Conservation (phyloP, 2,797 vertebrate genomes). For the Syngnathus acus region DNA sequence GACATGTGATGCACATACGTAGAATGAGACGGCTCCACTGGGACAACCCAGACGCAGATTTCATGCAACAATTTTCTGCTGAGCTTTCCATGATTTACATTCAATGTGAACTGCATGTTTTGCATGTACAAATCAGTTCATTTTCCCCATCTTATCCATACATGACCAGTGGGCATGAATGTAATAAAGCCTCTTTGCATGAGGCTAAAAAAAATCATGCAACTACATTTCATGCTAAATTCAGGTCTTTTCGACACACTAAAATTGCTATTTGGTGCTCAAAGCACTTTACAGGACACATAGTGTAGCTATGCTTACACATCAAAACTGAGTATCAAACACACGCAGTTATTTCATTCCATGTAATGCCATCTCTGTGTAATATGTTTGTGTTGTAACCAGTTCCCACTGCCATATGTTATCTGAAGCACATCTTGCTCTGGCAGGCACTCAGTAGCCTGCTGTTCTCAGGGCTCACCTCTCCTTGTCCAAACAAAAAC, state of each 20-base stretch:
- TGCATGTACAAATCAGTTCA: constrained; percentile 18
- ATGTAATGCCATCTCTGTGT: constrained; percentile 51
- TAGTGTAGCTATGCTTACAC: neutral
- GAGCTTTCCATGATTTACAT: neutral
- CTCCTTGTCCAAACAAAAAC: constrained; percentile 59
- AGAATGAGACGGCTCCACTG: neutral
- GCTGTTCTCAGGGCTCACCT: constrained; percentile 60
- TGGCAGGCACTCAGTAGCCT: constrained; percentile 52
- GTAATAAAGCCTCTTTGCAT: too few relatives aligned
- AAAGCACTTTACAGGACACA: constrained; percentile 4
- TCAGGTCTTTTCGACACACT: neutral
- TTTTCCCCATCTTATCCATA: too few relatives aligned
- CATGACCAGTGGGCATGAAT: too few relatives aligned
- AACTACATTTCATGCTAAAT: neutral
- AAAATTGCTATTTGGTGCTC: neutral
- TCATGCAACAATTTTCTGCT: neutral
- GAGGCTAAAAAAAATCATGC: neutral
- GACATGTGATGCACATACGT: neutral
- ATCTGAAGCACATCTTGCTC: constrained; percentile 47
- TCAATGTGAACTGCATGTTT: constrained; percentile 39
- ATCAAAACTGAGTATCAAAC: constrained; percentile 7
- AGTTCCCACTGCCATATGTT: constrained; percentile 60
- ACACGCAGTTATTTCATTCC: constrained; percentile 11
- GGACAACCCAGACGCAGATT: neutral
- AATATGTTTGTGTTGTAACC: constrained; percentile 61